Conservation (phyloP, 2,888 invertebrate species). For the Calameuta pallipes region DNA sequence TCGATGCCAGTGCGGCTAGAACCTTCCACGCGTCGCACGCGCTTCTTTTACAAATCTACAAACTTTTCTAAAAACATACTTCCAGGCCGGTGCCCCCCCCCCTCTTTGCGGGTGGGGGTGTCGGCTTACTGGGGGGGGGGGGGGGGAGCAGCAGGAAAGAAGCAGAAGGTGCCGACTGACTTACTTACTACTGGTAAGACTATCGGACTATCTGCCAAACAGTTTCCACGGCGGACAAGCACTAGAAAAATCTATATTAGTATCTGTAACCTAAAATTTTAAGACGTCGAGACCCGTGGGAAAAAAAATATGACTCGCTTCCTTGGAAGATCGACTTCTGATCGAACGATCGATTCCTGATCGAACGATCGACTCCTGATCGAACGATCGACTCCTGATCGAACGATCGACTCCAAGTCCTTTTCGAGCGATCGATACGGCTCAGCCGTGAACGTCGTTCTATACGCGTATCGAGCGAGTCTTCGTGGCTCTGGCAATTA, state of each 20-base stretch:
- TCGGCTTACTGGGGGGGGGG: slow-evolving; percentile 12
- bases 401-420: not conserved
- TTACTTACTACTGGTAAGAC: not conserved
- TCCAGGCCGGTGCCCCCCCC: not conserved
- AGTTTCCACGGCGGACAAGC: not conserved
- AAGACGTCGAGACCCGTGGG: not conserved
- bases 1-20: slow-evolving; percentile 3
- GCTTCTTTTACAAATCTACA: slow-evolving; percentile 40
- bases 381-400: not conserved
- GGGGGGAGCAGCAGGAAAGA: slow-evolving; percentile 26
- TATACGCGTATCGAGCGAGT: not conserved
- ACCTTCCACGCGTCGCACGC: slow-evolving; percentile 7
- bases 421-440: no score
- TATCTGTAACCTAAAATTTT: no score
- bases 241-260: not conserved
- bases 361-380: not conserved
- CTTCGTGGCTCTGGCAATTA: not conserved
- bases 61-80: slow-evolving; percentile 58
- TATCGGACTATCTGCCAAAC: not conserved
- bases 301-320: not conserved
- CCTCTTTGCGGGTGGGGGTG: not conserved
- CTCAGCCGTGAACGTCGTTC: not conserved
- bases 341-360: no score
- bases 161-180: not conserved
- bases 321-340: not conserved